phyloP scores from a whole-genome alignment of 2,888 invertebrate species.

The Hanleya hanleyi region DNA sequence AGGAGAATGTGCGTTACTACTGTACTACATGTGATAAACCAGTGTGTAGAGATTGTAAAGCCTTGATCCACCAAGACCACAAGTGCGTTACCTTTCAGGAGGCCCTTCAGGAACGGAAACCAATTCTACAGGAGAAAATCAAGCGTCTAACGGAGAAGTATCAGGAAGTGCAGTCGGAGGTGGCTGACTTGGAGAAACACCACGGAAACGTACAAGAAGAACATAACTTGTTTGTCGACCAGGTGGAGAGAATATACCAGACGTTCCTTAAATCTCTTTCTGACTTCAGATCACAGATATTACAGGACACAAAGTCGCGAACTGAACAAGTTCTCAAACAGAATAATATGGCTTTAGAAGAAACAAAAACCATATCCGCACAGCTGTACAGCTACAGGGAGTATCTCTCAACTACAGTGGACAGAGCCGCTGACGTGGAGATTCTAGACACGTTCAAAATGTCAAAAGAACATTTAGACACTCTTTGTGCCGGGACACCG shows the following conservation, averaged over 20 bases:
- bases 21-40: background rate
- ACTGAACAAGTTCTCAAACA: background rate
- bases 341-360: background rate
- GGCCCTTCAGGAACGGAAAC: background rate
- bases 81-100: background rate
- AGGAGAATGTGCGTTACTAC: background rate
- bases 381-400: background rate
- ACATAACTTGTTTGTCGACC: background rate
- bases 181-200: too few species aligned
- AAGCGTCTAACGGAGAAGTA: background rate
- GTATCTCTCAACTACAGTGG: background rate
- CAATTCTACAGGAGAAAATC: background rate
- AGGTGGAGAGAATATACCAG: background rate
- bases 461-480: too few species aligned
- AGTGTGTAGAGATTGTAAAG: constrained; percentile 2
- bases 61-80: background rate
- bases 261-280: background rate
- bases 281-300: background rate
- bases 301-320: background rate
- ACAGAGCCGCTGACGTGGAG: background rate
- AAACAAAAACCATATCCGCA: background rate
- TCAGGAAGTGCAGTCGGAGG: too few species aligned
- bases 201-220: background rate
- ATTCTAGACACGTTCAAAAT: background rate
- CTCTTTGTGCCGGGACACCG: too few species aligned